Base-by-base conservation (phyloP, 1,140 invertebrate species). In the Saxidomus purpurata region DNA sequence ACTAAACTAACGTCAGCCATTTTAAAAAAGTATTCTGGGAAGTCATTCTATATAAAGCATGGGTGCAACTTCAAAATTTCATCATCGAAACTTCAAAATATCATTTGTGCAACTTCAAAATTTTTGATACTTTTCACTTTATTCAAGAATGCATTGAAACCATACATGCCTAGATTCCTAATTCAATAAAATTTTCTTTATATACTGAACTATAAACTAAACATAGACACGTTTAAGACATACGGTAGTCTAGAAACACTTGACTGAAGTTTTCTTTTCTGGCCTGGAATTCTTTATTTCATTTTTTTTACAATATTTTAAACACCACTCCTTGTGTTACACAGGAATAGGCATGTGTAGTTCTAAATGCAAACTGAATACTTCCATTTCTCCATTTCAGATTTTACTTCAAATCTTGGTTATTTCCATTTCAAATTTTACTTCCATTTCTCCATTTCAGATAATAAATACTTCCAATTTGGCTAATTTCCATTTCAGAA, bases 141-240 rank as follows among this genome's bases (percentile, higher is more conserved):
- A 9, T 59, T 25, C 55, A n/a, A 4, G n/a, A 67, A 28, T 22
- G 61, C 67, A 38, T 38, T 19, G 19, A 38, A 71, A 38, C 28
- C 67, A 71, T 71, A 71, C 67, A 71, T 71, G 67, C 67, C 67
- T 38, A 6, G 36, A 71, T 71, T 71, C 67, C 67, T 38, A 31
- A 67, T 67, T 67, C 28, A 31, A 31, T 31, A 31, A 67, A 67
- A 31, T 15, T 43, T 43, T n/a, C n/a, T n/a, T n/a, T n/a, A n/a
- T n/a, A n/a, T n/a, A n/a, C n/a, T n/a, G n/a, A n/a, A n/a, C n/a
- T n/a, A n/a, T n/a, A n/a, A n/a, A n/a, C n/a, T n/a, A n/a, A n/a
- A 49, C 17, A 49, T 11, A 49, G 47, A 49, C 8, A 8, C 47
- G 8, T 8, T 8, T 49, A 8, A 49, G 47, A 49, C 47, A 49